phyloP scores from a whole-genome alignment of 1,140 invertebrate species.

The Daktulosphaira vitifoliae region DNA sequence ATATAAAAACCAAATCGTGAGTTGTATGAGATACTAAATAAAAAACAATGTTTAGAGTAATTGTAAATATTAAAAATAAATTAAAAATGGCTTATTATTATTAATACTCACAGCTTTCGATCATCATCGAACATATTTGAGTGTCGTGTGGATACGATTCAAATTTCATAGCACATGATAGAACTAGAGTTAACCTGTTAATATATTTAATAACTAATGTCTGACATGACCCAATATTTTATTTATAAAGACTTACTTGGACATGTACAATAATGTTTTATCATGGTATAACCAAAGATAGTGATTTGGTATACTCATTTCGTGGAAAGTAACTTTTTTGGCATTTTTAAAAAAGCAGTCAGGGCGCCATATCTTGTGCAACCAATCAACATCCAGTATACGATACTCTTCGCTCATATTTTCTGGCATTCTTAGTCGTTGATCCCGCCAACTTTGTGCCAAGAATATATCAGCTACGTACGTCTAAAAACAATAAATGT shows the following conservation, averaged over 20 bases:
- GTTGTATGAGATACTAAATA: conserved; percentile 74
- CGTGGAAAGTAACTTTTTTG: conserved; percentile 84
- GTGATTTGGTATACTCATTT: conserved; percentile 91
- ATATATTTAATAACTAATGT: too few relatives aligned
- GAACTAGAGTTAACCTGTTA: conserved; percentile 69
- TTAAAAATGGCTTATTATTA: not conserved
- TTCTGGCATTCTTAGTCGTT: conserved; percentile 70
- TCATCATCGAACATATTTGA: conserved; percentile 84
- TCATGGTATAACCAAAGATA: conserved; percentile 86
- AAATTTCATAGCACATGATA: conserved; percentile 89
- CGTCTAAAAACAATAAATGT: conserved; percentile 53
- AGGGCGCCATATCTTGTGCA: conserved; percentile 82
- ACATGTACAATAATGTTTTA: conserved; percentile 83
- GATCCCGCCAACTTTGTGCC: conserved; percentile 84
- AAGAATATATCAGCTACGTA: conserved; percentile 87
- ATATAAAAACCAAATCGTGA: conserved; percentile 74
- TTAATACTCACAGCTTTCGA: conserved; percentile 70
- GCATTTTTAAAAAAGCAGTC: conserved; percentile 91
- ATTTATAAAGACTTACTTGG: conserved; percentile 54
- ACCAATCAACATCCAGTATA: conserved; percentile 80
- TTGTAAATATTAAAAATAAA: not conserved
- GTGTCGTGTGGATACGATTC: conserved; percentile 84
- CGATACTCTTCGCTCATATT: conserved; percentile 89
- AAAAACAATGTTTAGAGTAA: conserved; percentile 22
- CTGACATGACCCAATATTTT: too few relatives aligned